Conservation (phyloP, 2,888 invertebrate species). For the Xestia sexstrigata region DNA sequence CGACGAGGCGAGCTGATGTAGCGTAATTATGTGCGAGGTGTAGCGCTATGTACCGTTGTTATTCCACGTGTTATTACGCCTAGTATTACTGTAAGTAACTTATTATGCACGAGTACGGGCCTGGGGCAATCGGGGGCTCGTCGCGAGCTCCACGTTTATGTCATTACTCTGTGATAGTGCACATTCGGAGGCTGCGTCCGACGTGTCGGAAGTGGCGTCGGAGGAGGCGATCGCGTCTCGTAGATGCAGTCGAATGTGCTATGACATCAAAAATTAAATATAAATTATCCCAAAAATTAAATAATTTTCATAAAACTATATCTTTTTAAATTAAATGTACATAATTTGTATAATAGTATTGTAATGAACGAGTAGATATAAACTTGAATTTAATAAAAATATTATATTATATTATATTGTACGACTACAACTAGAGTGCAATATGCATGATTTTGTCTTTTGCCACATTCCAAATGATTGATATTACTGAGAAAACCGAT, state of each 20-base stretch:
- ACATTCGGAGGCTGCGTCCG: slow-evolving; percentile 82
- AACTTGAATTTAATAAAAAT: slow-evolving; percentile 79
- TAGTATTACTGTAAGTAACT: slow-evolving; percentile 88
- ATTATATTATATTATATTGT: slow-evolving; percentile 67
- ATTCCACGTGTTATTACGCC: slow-evolving; percentile 87
- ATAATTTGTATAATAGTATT: slow-evolving; percentile 88
- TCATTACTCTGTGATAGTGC: slow-evolving; percentile 91
- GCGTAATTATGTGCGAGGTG: slow-evolving; percentile 81
- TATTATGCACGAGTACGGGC: slow-evolving; percentile 89
- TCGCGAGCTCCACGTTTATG: slow-evolving; percentile 86
- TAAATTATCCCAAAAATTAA: slow-evolving; percentile 91
- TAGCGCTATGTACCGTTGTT: slow-evolving; percentile 87
- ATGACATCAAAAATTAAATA: slow-evolving; percentile 88
- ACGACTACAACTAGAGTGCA: slow-evolving; percentile 84
- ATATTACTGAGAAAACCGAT: slow-evolving; percentile 64
- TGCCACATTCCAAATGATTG: slow-evolving; percentile 87
- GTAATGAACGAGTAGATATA: slow-evolving; percentile 81
- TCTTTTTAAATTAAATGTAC: slow-evolving; percentile 84
- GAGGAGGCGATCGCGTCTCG: slow-evolving; percentile 68
- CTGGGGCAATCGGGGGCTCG: slow-evolving; percentile 89
- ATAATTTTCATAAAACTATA: slow-evolving; percentile 88
- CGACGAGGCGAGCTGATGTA: slow-evolving; percentile 76
- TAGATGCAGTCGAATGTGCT: slow-evolving; percentile 85
- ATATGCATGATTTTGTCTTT: slow-evolving; percentile 88
- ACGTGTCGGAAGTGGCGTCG: slow-evolving; percentile 70